These are phyloP conservation scores for Sebastes fasciatus DNA, from an alignment of 2,113 vertebrate genomes.

Conservation along the genomic window DNA sequence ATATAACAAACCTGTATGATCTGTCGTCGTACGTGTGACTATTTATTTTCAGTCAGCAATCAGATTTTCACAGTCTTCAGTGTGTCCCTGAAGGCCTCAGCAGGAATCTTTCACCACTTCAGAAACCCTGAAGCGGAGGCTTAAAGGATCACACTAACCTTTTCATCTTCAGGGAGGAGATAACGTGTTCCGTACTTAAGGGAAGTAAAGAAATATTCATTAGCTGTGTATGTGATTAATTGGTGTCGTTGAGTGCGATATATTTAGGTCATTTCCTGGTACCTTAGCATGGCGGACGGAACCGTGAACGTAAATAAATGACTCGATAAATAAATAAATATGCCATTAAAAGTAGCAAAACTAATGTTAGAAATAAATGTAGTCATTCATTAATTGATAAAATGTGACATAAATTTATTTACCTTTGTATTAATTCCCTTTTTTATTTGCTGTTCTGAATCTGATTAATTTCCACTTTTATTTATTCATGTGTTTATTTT, in stretches of 20 bases:
- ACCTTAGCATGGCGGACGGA: too few species aligned
- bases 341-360: too few species aligned
- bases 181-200: slow-evolving; percentile 28
- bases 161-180: slow-evolving; percentile 37
- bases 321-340: too few species aligned
- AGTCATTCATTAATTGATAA: too few species aligned
- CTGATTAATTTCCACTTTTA: too few species aligned
- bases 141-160: slow-evolving; percentile 42
- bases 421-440: too few species aligned
- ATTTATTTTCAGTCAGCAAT: not conserved
- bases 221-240: slow-evolving; percentile 54
- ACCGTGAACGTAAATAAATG: too few species aligned
- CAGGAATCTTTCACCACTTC: slow-evolving; percentile 14
- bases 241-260: slow-evolving; percentile 44
- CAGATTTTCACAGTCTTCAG: not conserved
- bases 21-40: not conserved
- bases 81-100: slow-evolving; percentile 30
- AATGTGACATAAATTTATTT: too few species aligned
- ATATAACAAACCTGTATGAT: not conserved
- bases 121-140: not conserved
- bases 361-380: too few species aligned
- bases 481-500: too few species aligned
- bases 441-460: too few species aligned
- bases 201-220: slow-evolving; percentile 50
- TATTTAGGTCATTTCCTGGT: slow-evolving; percentile 57